Base-by-base conservation (phyloP, 2,888 invertebrate genomes). In the Ochlodes sylvanus region DNA sequence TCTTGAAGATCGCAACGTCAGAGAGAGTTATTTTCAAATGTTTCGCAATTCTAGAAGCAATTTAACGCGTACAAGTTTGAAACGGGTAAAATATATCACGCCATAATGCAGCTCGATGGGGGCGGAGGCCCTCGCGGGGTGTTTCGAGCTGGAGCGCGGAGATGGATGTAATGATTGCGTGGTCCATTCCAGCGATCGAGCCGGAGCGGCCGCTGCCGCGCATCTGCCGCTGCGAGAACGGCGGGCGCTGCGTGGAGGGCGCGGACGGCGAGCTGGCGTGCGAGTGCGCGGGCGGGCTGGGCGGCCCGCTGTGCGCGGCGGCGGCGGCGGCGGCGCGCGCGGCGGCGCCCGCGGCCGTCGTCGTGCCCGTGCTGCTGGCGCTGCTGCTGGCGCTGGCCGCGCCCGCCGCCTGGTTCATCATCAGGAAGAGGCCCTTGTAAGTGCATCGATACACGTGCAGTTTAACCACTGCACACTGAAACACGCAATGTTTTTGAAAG, bases 151-250 rank as follows among this genome's bases (percentile, higher is more conserved):
- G n/a, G n/a, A n/a, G n/a, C n/a, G n/a, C n/a, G n/a, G n/a, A n/a
- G n/a, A n/a, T n/a, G n/a, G n/a, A n/a, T n/a, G 9, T 9, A 14
- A 14, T 15, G 4, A 2, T 56, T n/a, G 38, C 14, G 0, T n/a
- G 15, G 5, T 34, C 17, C 34, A n/a, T 5, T 15, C 4, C 83
- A 94, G 96, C 97, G 0, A 95, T 96, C 58, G 98, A 98, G 84
- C 86, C 95, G 10, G 95, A 96, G 58, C 95, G 96, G 63, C 96
- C 97, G 0, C 94, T 94, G 70, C 98, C 98, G 2, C 94, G 95
- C 76, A 94, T 96, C 54, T 99, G 99, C 76, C 95, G 94, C 60
- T 99, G 99, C 86, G 95, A 96, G 86, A 98, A 98, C 86, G 98
- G 98, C 67, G 98, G 98, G 44, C 84, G 95, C 63, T 98, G 98